These are phyloP conservation scores for Drosophila mojavensis DNA, from an alignment of 1,140 invertebrate genomes.

Conservation along the genomic window DNA sequence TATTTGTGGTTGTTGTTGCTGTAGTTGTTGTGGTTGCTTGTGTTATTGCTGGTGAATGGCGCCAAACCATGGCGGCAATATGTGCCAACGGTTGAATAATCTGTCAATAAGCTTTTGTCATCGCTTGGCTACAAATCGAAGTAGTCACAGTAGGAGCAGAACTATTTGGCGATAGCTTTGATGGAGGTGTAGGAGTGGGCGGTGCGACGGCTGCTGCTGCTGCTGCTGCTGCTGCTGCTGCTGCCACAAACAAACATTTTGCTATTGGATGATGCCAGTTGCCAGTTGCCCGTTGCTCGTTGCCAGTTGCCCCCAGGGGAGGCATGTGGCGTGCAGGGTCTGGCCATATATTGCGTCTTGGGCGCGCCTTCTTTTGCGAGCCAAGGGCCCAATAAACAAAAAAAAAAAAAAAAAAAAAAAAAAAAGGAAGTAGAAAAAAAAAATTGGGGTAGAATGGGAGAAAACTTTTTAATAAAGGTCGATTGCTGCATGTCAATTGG, in stretches of 20 bases:
- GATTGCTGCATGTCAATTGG: slow-evolving; percentile 82
- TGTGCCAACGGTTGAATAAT: slow-evolving; percentile 82
- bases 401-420: slow-evolving; percentile 6
- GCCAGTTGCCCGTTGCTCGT: slow-evolving; percentile 44
- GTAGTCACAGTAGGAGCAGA: slow-evolving; percentile 16
- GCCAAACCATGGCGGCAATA: slow-evolving; percentile 79
- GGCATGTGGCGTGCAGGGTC: neutral
- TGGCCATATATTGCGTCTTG: slow-evolving; percentile 76
- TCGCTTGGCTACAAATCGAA: slow-evolving; percentile 50
- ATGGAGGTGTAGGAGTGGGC: neutral
- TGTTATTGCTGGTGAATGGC: slow-evolving; percentile 52
- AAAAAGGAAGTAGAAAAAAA: slow-evolving; percentile 5
- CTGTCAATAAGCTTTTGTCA: slow-evolving; percentile 82
- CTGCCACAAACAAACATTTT: slow-evolving; percentile 77
- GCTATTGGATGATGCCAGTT: slow-evolving; percentile 72
- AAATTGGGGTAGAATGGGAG: slow-evolving; percentile 25
- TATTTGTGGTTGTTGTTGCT: slow-evolving; percentile 27
- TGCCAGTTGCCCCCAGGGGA: slow-evolving; percentile 24
- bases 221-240: slow-evolving; percentile 25
- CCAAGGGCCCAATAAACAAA: slow-evolving; percentile 42
- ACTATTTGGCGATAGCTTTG: neutral
- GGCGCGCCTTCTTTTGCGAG: slow-evolving; percentile 53
- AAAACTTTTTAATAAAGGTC: slow-evolving; percentile 82
- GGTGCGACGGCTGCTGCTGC: neutral
- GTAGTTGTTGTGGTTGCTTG: slow-evolving; percentile 24